Evolutionary conservation across 2,113 vertebrate species (phyloP), one percentile per base, ranked within the genome.

Genomic region (Chionodraco myersi): DNA sequence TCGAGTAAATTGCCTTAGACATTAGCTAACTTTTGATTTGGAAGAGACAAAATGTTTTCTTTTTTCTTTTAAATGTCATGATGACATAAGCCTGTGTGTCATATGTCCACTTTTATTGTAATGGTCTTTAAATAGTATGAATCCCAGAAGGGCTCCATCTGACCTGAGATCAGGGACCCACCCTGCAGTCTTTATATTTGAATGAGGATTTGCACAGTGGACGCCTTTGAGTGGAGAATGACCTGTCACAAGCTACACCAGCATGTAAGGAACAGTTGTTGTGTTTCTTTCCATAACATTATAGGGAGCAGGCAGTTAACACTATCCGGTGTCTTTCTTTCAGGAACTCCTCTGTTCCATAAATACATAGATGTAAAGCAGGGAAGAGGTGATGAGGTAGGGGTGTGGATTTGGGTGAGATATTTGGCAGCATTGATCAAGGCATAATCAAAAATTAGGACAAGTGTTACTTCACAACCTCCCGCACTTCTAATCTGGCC

Each of bases 331-430:
- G 75, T 87, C 74, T 73, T 11, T 81, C 71, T 83, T 73, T 90
- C 79, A 90, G 86, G 84, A 90, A 86, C 84, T 82, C 47, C 53
- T 88, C 75, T 83, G 88, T 82, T 90, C 91, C 85, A 92, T 85
- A 90, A 93, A 92, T 92, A 93, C 58, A 82, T 64, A 54, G 83
- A 88, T 65, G 84, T 78, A 86, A 82, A 75, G 52, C 59, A 49
- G 75, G 80, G 75, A 72, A 76, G 64, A 66, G 77, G 83, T 86
- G 74, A 67, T 62, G 48, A 53, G 56, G 63, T 12, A 59, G 65
- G 85, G 85, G 73, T 26, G 63, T 59, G 72, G 69, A 57, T 51
- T 6, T 6, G 63, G 79, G 85, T 53, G 79, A 73, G 63, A 82
- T 75, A 61, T 75, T 72, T 83, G 85, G 70, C 81, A 75, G 79